Conservation (phyloP, 2,888 invertebrate genomes). For the Salticus scenicus region DNA sequence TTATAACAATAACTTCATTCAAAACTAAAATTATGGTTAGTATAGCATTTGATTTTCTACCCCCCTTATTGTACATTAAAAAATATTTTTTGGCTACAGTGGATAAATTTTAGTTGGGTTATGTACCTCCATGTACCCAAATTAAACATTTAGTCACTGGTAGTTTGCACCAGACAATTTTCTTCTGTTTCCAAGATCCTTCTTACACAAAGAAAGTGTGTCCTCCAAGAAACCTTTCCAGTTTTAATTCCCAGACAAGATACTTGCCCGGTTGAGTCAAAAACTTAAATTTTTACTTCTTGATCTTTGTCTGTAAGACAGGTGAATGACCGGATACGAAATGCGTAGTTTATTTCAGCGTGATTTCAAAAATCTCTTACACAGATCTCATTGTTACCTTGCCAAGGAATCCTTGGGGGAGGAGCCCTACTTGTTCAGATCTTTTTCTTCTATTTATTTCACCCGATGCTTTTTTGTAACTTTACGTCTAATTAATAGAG, state of each 20-base stretch:
- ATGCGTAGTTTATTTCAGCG: neutral
- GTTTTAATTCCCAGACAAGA: neutral
- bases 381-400: neutral
- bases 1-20: too few relatives aligned
- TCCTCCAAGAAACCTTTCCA: neutral
- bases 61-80: too few relatives aligned
- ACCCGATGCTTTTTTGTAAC: neutral
- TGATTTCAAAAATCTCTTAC: neutral
- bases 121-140: neutral
- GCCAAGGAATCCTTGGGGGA: neutral
- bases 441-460: neutral
- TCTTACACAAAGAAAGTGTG: neutral
- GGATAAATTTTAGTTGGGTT: too few relatives aligned
- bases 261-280: neutral
- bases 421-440: neutral
- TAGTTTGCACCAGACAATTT: neutral
- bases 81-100: too few relatives aligned
- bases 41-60: too few relatives aligned
- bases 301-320: neutral
- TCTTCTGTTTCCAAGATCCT: neutral
- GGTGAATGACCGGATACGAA: neutral
- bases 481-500: neutral
- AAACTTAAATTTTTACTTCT: neutral
- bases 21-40: too few relatives aligned
- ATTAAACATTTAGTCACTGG: neutral